A percentile compares a stretch with the other conserved stretches of the same genome.
Conservation (phyloP, 2,888 invertebrate genomes). For the Tuta absoluta region DNA sequence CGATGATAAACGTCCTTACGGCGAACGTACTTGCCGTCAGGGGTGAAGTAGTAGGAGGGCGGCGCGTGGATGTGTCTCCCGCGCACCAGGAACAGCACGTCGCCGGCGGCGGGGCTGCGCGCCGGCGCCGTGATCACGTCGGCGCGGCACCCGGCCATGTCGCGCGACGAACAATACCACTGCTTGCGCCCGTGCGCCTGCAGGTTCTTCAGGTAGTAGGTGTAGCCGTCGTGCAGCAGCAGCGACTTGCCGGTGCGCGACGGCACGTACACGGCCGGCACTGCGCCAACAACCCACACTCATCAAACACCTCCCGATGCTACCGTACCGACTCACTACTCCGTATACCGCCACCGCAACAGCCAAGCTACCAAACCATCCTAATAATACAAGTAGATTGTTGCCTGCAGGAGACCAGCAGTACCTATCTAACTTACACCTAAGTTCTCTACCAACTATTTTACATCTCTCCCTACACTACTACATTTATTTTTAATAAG, state of each 20-base stretch:
- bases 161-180: conserved; percentile 77
- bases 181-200: conserved; percentile 76
- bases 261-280: conserved; percentile 76
- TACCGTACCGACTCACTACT: too few relatives aligned
- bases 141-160: conserved; percentile 76
- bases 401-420: too few relatives aligned
- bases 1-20: conserved; percentile 74
- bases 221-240: conserved; percentile 73
- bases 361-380: too few relatives aligned
- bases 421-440: too few relatives aligned
- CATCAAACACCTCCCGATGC: conserved; percentile 1
- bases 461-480: too few relatives aligned
- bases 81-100: conserved; percentile 71
- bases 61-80: conserved; percentile 74
- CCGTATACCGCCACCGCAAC: too few relatives aligned
- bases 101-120: conserved; percentile 54
- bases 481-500: too few relatives aligned
- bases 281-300: conserved; percentile 49
- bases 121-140: conserved; percentile 74
- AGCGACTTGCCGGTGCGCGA: conserved; percentile 76
- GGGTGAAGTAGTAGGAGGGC: conserved; percentile 74
- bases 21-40: conserved; percentile 75
- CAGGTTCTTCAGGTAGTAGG: conserved; percentile 75
- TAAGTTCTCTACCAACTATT: too few relatives aligned
- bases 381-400: too few relatives aligned